A percentile compares a stretch with the other conserved stretches of the same genome.
phyloP scores from a whole-genome alignment of 2,888 invertebrate species.

The Rhodophaea formosa region DNA sequence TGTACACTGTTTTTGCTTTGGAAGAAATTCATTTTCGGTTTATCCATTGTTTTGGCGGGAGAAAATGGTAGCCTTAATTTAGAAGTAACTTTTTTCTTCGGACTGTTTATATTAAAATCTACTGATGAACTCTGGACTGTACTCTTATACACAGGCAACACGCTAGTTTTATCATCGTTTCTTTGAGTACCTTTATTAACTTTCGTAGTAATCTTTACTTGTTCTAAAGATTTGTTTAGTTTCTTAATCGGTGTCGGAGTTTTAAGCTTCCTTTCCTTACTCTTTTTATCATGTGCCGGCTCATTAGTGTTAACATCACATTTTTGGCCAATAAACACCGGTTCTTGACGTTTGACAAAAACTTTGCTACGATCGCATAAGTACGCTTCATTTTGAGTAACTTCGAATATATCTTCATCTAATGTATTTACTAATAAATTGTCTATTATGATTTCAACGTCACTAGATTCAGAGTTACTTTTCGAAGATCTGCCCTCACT shows the following conservation, averaged over 20 bases:
- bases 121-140: constrained; percentile 49
- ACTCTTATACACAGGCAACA: constrained; percentile 66
- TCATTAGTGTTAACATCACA: constrained; percentile 39
- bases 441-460: constrained; percentile 67
- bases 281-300: constrained; percentile 50
- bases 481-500: constrained; percentile 74
- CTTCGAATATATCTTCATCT: constrained; percentile 45
- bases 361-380: constrained; percentile 59
- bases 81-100: constrained; percentile 59
- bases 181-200: constrained; percentile 45
- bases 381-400: constrained; percentile 50
- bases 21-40: constrained; percentile 70
- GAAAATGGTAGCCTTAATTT: constrained; percentile 72
- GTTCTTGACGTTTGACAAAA: constrained; percentile 55
- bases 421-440: constrained; percentile 55
- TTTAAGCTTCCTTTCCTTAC: constrained; percentile 58
- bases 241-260: constrained; percentile 61
- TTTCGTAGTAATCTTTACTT: constrained; percentile 50
- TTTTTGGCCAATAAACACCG: constrained; percentile 43
- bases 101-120: constrained; percentile 48
- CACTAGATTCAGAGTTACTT: constrained; percentile 73
- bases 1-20: constrained; percentile 57
- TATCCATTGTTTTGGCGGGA: constrained; percentile 67
- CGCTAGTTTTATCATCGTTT: constrained; percentile 56
- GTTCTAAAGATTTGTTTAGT: constrained; percentile 60